Base-by-base conservation (phyloP, 2,797 vertebrate species). In the Gila robusta region DNA sequence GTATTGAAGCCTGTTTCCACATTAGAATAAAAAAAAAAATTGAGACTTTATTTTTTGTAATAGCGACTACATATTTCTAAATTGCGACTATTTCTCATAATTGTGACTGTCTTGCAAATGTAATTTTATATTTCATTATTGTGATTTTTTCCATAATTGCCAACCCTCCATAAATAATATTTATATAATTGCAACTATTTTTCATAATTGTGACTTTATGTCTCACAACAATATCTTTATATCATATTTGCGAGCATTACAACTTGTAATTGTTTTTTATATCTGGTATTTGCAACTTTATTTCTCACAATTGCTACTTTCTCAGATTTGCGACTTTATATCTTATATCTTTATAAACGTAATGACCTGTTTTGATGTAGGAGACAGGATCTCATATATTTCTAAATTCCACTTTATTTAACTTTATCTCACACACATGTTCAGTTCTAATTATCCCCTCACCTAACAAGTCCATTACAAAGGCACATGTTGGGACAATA, bases 401-500 rank as follows among this genome's bases (percentile, higher is more conserved):
- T 69, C 35, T 39, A 54, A 41, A 41, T 69, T 6, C 62, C 23
- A 4, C 41, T 5, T 19, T 54, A 39, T 32, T 59, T 28, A 82
- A 59, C 54, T n/a, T 44, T 11, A 23, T 44, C 39, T 19, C 10
- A 62, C 54, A 52, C 19, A 47, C 21, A 17, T 2, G 23, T 26
- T 56, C 47, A 77, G 47, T 69, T 67, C 23, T 37, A 67, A 78
- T 77, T 77, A 69, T 69, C 62, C 12, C 23, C 35, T 71, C 26
- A 1, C 23, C 59, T 83, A 26, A 71, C 54, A 73, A 49, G 41
- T 73, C 23, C 16, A 72, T 49, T 49, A 73, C 77, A 85, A 81
- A 84, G 23, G 35, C 6, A 2, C 39, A 54, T 69, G 85, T 12
- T 41, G 17, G 35, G 17, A 67, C 19, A 74, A 52, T 39, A 49